A percentile compares a stretch with the other conserved stretches of the same genome.
These are phyloP conservation scores for Microtus richardsoni DNA, from an alignment of 2,113 vertebrate species.

Conservation along the genomic window DNA sequence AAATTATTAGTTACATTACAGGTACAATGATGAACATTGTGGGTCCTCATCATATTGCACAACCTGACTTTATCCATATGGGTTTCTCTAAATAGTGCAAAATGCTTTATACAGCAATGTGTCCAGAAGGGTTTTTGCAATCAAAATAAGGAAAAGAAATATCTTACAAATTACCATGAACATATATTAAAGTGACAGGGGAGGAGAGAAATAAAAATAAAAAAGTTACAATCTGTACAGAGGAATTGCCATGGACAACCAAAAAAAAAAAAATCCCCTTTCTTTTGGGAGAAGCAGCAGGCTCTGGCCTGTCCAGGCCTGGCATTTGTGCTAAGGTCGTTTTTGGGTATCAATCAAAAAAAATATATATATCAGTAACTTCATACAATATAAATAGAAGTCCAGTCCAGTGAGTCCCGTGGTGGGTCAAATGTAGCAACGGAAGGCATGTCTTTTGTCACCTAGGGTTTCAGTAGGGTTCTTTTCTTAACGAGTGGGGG, in stretches of 20 bases:
- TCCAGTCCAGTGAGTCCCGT: constrained; percentile 92
- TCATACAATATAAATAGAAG: constrained; percentile 89
- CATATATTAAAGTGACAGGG: constrained; percentile 88
- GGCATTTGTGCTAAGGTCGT: constrained; percentile 79
- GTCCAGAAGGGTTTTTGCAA: constrained; percentile 90
- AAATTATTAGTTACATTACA: constrained; percentile 96
- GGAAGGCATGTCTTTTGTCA: constrained; percentile 85
- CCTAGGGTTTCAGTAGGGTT: constrained; percentile 86
- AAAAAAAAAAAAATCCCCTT: constrained; percentile 85
- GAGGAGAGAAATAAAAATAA: constrained; percentile 80
- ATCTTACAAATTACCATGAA: constrained; percentile 93
- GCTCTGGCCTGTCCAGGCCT: constrained; percentile 88
- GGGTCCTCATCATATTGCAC: constrained; percentile 96
- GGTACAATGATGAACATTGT: constrained; percentile 95
- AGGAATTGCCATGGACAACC: constrained; percentile 95
- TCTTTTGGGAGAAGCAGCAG: constrained; percentile 89
- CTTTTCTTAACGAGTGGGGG: constrained; percentile 82
- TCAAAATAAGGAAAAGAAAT: constrained; percentile 85
- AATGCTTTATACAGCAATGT: constrained; percentile 98
- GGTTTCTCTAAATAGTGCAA: constrained; percentile 99
- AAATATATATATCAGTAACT: constrained; percentile 89
- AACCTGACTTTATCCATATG: constrained; percentile 95
- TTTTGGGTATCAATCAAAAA: constrained; percentile 86
- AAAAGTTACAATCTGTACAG: constrained; percentile 92
- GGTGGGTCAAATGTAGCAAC: constrained; percentile 88